A percentile compares a stretch with the other conserved stretches of the same genome.
Conservation (phyloP, 2,113 vertebrate genomes). For the Pao palembangensis region DNA sequence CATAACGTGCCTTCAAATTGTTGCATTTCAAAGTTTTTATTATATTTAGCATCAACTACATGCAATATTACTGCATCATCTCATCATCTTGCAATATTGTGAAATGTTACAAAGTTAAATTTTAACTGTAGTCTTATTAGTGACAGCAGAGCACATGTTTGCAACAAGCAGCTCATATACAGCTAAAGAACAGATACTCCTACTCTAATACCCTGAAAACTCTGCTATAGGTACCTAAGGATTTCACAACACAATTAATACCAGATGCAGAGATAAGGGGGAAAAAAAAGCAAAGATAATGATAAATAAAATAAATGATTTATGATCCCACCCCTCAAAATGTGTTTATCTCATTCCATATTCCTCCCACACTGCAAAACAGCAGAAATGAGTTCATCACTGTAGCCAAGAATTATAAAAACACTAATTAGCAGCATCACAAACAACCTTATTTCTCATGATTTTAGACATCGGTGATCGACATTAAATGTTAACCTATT, state of each 20-base stretch:
- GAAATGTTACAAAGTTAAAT: too few relatives aligned
- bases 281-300: background rate
- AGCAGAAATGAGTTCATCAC: constrained; percentile 15
- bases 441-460: background rate
- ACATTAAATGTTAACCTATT: background rate
- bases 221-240: too few relatives aligned
- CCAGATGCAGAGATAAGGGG: background rate
- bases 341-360: constrained; percentile 41
- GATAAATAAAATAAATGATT: constrained; percentile 3
- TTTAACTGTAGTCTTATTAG: too few relatives aligned
- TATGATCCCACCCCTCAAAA: constrained; percentile 29
- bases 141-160: too few relatives aligned
- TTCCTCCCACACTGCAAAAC: constrained; percentile 25
- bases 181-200: too few relatives aligned
- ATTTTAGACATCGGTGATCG: background rate
- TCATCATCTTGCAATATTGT: too few relatives aligned
- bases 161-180: too few relatives aligned
- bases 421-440: constrained; percentile 5
- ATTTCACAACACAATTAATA: background rate
- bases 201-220: too few relatives aligned
- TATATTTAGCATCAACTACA: too few relatives aligned
- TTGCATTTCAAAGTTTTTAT: too few relatives aligned
- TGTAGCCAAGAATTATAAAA: constrained; percentile 2
- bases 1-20: too few relatives aligned
- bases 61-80: too few relatives aligned